Base-by-base conservation (phyloP, 2,888 invertebrate genomes). In the Drosophila suboccidentalis region DNA sequence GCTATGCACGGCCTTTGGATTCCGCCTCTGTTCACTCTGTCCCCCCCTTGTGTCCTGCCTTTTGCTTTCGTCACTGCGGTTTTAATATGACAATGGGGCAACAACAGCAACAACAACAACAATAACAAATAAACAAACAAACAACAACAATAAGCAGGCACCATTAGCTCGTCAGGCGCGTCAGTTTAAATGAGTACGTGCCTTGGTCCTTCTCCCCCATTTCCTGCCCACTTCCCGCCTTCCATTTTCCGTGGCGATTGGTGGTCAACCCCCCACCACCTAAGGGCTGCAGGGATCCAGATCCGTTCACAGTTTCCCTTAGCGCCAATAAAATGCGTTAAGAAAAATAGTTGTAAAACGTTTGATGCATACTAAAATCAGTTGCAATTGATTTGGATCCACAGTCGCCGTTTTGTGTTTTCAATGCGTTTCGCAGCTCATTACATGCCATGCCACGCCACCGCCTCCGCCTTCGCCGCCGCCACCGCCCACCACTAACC, bases 271-370 rank as follows among this genome's bases (percentile, higher is more conserved):
- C 59, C 19, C 13, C 47, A 64, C 26, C 47, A 64, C 32, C 47
- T 39, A 26, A 51, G 58, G 36, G 51, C 49, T 34, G 34, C 22
- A 26, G 44, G 50, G 19, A 36, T 49, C 34, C 58, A 19, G 65
- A 68, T 64, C 71, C 71, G 68, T 43, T 41, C 55, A 61, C 63
- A 36, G 68, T 57, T 80, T 77, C 86, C 90, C 87, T 68, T 58
- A 80, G 87, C 89, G 77, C 75, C 60, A 80, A 87, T 86, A 90
- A 89, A 84, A 87, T 74, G 82, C 82, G 80, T 77, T 80, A 90
- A 89, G 90, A 91, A 91, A 89, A 91, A 91, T 90, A 87, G 91
- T 88, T 88, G 82, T 83, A 87, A 87, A 88, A 91, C 90, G 90
- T 71, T 83, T 81, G 85, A 83, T 90, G 91, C 83, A 91, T 90